Conservation (phyloP, 2,797 vertebrate genomes). For the Euphonia xanthogaster region DNA sequence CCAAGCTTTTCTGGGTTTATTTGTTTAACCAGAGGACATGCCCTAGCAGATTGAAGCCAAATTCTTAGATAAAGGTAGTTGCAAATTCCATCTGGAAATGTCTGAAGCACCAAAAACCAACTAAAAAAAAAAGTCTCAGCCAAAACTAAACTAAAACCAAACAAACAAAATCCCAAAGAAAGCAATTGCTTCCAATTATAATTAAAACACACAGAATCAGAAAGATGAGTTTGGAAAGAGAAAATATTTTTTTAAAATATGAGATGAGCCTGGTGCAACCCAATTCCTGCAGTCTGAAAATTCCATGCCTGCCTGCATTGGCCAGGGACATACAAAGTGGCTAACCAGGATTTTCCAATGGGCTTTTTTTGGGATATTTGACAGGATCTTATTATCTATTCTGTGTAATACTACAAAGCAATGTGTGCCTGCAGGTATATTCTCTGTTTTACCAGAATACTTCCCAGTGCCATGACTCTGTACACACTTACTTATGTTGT, state of each 20-base stretch:
- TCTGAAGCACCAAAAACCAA: background rate
- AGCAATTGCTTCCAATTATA: background rate
- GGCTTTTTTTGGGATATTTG: background rate
- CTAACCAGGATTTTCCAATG: background rate
- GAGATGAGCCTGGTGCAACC: background rate
- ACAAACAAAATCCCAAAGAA: background rate
- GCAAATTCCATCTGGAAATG: background rate
- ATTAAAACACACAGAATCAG: background rate
- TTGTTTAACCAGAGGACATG: background rate
- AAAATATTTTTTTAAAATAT: background rate
- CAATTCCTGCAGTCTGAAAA: background rate
- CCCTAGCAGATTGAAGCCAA: background rate
- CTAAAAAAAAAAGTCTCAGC: background rate
- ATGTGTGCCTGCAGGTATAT: background rate
- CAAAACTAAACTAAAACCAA: background rate
- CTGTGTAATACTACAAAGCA: background rate
- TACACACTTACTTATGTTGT: background rate
- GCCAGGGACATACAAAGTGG: background rate
- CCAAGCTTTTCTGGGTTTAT: conserved; percentile 7
- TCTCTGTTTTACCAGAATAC: background rate
- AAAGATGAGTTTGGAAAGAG: background rate
- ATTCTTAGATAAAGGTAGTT: conserved; percentile 1
- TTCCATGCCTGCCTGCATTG: background rate
- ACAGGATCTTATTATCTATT: background rate
- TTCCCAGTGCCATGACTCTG: background rate